Evolutionary conservation across 1,140 invertebrate species (phyloP), one percentile per base, ranked within the genome.

Genomic region (Zaprionus inermis): DNA sequence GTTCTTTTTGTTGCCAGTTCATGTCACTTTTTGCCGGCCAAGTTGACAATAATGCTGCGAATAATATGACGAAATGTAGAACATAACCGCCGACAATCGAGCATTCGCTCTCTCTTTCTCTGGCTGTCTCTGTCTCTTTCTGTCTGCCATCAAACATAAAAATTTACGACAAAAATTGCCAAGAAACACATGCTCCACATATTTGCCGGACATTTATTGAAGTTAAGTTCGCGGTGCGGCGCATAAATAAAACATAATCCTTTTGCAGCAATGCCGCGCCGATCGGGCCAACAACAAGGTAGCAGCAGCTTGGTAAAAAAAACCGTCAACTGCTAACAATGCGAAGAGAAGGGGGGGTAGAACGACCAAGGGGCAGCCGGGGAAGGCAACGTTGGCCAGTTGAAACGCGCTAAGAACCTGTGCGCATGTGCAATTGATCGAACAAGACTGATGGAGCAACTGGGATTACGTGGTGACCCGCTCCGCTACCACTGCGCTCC

Each of bases 241-340:
- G 78, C 90, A 91, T 91, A 91, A 91, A 91, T 91, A 91, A 91
- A 91, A 91, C 90, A 91, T 91, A 91, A 91, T 91, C 81, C 85
- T 79, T 69, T 89, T 74, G 60, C 77, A 38, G 69, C 56, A 65
- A 70, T 81, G 77, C 73, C 67, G 73, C 60, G 44, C 18, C 18
- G 44, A 49, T 49, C 44, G 44, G 4, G 5, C 69, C 44, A 51
- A 20, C 56, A 57, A 61, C 24, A 58, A 70, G n/a, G n/a, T n/a
- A n/a, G n/a, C n/a, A n/a, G n/a, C n/a, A n/a, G n/a, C n/a, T n/a
- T n/a, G n/a, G n/a, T n/a, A 44, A 44, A 76, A 76, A 68, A 41
- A 70, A 52, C 70, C 52, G 44, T 36, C 75, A 79, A 78, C 61
- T 61, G 77, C 59, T 72, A 78, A 84, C 85, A 90, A 90, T 90